Percentiles rank a stretch among this genome's conserved stretches.
These are phyloP conservation scores for Atrichornis clamosus DNA, from an alignment of 2,113 vertebrate genomes.

Conservation along the genomic window DNA sequence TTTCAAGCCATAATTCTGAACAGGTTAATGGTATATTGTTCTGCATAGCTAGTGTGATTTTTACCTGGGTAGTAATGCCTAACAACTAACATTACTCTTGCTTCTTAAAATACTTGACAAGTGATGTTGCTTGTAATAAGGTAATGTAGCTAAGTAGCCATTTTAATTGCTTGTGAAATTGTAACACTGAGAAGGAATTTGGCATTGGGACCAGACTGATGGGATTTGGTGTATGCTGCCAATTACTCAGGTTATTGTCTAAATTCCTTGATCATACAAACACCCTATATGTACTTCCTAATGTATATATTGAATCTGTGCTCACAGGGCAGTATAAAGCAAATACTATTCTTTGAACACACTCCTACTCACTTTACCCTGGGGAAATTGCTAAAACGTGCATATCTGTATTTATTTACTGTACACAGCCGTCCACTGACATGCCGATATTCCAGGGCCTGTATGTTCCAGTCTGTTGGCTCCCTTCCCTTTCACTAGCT, in stretches of 20 bases:
- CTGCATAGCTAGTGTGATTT: background rate
- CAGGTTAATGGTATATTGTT: background rate
- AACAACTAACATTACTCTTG: background rate
- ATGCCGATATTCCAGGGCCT: background rate
- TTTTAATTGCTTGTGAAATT: constrained; percentile 12
- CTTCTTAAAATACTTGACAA: background rate
- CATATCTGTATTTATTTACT: background rate
- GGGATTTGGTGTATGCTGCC: background rate
- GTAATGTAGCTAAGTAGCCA: background rate
- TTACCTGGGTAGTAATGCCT: background rate
- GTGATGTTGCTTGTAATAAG: background rate
- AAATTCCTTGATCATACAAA: background rate
- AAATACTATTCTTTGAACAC: background rate
- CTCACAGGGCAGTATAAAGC: background rate
- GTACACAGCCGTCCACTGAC: background rate
- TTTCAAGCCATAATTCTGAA: background rate
- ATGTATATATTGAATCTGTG: background rate
- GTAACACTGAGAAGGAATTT: background rate
- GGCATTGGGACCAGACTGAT: background rate
- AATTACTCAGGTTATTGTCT: background rate
- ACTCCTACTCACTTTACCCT: background rate
- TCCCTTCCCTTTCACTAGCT: background rate
- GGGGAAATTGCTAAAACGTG: background rate
- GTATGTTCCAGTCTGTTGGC: background rate
- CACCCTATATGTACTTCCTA: background rate